phyloP scores from a whole-genome alignment of 1,140 invertebrate species.

The Pseudomyrmex dendroicus region DNA sequence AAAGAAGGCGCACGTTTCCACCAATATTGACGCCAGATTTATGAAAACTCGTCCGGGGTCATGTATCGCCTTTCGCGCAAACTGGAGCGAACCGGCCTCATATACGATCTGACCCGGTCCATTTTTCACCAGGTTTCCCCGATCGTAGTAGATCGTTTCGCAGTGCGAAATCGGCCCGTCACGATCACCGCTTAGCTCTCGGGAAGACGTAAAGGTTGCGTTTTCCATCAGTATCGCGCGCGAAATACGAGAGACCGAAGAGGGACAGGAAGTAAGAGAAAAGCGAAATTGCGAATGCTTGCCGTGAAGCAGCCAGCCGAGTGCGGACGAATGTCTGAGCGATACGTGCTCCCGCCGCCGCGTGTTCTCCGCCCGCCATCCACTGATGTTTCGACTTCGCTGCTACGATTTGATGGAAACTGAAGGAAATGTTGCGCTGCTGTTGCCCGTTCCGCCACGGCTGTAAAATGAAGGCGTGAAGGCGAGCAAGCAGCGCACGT shows the following conservation, averaged over 20 bases:
- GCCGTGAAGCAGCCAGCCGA: slow-evolving; percentile 51
- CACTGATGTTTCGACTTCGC: slow-evolving; percentile 17
- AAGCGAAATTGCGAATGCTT: slow-evolving; percentile 67
- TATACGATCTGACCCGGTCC: slow-evolving; percentile 58
- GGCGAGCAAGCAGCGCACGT: slow-evolving; percentile 14
- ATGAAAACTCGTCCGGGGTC: slow-evolving; percentile 71
- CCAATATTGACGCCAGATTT: slow-evolving; percentile 76
- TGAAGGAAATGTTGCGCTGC: slow-evolving; percentile 46
- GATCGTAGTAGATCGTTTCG: slow-evolving; percentile 61
- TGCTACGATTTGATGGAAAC: slow-evolving; percentile 51
- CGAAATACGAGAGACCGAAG: slow-evolving; percentile 55
- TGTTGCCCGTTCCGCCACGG: slow-evolving; percentile 6
- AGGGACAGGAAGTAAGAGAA: slow-evolving; percentile 25
- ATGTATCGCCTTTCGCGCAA: slow-evolving; percentile 69
- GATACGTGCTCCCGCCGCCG: slow-evolving; percentile 47
- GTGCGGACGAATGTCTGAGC: slow-evolving; percentile 57
- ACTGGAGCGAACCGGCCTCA: background rate
- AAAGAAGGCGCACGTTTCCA: slow-evolving; percentile 55
- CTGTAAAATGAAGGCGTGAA: slow-evolving; percentile 54
- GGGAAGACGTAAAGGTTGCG: slow-evolving; percentile 69
- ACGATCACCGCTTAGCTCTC: slow-evolving; percentile 44
- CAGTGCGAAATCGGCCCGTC: slow-evolving; percentile 60
- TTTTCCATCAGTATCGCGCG: slow-evolving; percentile 64
- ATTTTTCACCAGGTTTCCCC: slow-evolving; percentile 64
- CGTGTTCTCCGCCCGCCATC: background rate